Evolutionary conservation across 2,797 vertebrate genomes (phyloP).

Genomic region (Sciaenops ocellatus): DNA sequence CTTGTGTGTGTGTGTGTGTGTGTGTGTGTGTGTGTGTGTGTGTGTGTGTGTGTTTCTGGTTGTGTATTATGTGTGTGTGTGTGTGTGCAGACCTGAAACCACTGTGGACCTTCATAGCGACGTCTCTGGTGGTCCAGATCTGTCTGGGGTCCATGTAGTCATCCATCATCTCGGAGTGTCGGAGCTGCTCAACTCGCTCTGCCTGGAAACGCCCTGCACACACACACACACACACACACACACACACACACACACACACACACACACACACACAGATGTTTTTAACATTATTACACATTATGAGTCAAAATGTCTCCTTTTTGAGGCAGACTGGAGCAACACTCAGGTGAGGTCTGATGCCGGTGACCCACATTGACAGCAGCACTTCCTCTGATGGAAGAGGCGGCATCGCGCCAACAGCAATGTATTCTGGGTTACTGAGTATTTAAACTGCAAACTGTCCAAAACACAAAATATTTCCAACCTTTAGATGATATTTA

Average conservation of each 20-base stretch:
- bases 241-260: slow-evolving; percentile 17
- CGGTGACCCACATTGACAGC: no score
- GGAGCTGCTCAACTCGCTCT: slow-evolving; percentile 87
- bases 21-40: no score
- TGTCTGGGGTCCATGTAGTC: slow-evolving; percentile 89
- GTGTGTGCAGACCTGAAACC: slow-evolving; percentile 88
- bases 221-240: slow-evolving; percentile 28
- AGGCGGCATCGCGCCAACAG: no score
- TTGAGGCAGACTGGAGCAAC: no score
- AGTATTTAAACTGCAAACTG: no score
- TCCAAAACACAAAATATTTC: no score
- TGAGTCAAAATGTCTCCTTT: no score
- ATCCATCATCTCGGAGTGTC: slow-evolving; percentile 87
- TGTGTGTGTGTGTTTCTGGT: neutral
- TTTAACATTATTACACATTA: no score
- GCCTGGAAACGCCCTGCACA: slow-evolving; percentile 88
- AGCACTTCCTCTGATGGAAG: no score
- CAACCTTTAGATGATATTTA: no score
- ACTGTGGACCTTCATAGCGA: slow-evolving; percentile 90
- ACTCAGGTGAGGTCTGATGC: neutral
- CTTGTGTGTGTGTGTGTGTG: neutral
- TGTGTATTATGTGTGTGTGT: neutral
- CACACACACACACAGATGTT: no score
- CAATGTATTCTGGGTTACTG: no score
- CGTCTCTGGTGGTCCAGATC: slow-evolving; percentile 92